Evolutionary conservation across 1,140 invertebrate species (phyloP), one percentile per base, ranked within the genome.

Genomic region (Brachionus koreanus): DNA sequence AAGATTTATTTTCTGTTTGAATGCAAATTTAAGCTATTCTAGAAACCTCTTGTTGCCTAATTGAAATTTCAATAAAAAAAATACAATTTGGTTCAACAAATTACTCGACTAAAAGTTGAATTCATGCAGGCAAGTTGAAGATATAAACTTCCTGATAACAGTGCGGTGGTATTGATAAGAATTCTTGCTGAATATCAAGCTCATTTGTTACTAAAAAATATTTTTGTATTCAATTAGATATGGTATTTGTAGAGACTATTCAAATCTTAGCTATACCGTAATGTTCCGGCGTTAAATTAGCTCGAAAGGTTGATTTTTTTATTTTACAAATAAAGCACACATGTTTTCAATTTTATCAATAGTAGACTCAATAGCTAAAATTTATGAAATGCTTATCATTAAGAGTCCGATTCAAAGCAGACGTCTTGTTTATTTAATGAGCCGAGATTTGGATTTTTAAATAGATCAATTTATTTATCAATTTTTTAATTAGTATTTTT

Each of bases 1-100:
- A 57, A 57, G 49, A 57, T 57, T 33, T 37, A 33, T 65, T 10
- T 65, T 65, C 33, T 65, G 13, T 65, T 65, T n/a, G 63, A 65
- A 65, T 65, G 63, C 63, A 65, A 65, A 65, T 65, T 57, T 37
- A 13, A 65, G 29, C 33, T 65, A 33, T 65, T 65, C 33, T 65
- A 29, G 25, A 37, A 37, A 23, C n/a, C 33, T 33, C 33, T 37
- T 65, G 63, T 65, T 65, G 63, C 63, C 25, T 37, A 65, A 65
- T 65, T 65, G 63, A 65, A 65, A n/a, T 65, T n/a, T 35, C 7
- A 25, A 33, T 19, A 16, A 57, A 25, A 57, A 52, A 57, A 52
- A 52, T 52, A 12, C 61, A 65, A 65, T 37, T 65, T 65, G 63
- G 49, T 9, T 57, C 49, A 57, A 57, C 49, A 57, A 57, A 19